A percentile compares a stretch with the other conserved stretches of the same genome.
Evolutionary conservation across 92 coral and sea anemone species (phyloP).

Genomic region (Epizoanthus scotinus): DNA sequence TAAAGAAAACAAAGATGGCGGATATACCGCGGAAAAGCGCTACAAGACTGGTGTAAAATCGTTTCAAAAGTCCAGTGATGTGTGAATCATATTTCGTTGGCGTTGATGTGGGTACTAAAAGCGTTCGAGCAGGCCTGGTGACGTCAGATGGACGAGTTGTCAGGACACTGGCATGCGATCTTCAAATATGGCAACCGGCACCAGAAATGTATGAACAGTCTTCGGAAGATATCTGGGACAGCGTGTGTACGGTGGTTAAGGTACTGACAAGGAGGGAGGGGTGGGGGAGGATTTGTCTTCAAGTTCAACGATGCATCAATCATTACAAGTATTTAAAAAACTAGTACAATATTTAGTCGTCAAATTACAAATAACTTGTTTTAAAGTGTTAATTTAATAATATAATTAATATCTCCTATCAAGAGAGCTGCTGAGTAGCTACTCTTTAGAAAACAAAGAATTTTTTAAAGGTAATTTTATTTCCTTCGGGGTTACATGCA

Average conservation of each 20-base stretch:
- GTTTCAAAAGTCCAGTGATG: not conserved
- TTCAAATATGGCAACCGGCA: conserved; percentile 75
- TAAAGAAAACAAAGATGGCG: conserved; percentile 19
- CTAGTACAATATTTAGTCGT: too few species aligned
- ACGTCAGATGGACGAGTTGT: conserved; percentile 65
- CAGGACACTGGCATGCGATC: conserved; percentile 50
- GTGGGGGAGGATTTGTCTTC: too few species aligned
- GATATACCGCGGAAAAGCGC: not conserved
- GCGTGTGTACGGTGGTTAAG: conserved; percentile 82
- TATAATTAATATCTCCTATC: too few species aligned
- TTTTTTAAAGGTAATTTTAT: too few species aligned
- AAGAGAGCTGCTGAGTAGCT: too few species aligned
- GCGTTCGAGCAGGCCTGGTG: conserved; percentile 87
- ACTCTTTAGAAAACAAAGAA: too few species aligned
- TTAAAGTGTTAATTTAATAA: too few species aligned
- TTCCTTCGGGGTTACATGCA: too few species aligned
- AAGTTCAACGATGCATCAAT: too few species aligned
- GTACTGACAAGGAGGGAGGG: conserved; percentile 34
- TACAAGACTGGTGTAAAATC: too few species aligned
- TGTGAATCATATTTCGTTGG: conserved; percentile 63
- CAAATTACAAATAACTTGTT: too few species aligned
- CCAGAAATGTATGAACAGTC: conserved; percentile 81
- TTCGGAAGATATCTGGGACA: conserved; percentile 75
- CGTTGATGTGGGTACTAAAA: conserved; percentile 91
- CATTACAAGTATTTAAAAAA: too few species aligned